phyloP scores from a whole-genome alignment of 2,888 invertebrate species.

The Cantharis lateralis region DNA sequence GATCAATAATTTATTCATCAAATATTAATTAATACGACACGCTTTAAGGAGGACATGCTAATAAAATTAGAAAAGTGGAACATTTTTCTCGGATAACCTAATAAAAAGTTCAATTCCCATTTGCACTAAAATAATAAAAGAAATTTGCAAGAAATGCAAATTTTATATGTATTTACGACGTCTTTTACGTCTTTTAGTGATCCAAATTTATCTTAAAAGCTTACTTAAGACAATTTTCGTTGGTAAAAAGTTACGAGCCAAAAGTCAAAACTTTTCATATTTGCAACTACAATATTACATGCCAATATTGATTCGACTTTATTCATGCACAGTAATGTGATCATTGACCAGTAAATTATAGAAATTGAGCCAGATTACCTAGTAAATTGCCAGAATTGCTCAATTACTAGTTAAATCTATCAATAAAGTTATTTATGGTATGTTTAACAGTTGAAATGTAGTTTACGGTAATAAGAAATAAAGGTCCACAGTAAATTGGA shows the following conservation, averaged over 20 bases:
- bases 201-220: background rate
- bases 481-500: background rate
- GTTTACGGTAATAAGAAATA: conserved; percentile 11
- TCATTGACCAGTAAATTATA: conserved; percentile 20
- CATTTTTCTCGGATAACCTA: background rate
- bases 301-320: conserved; percentile 18
- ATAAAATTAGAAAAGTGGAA: background rate
- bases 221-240: background rate
- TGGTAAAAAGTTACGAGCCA: background rate
- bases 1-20: conserved; percentile 1
- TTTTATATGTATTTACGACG: background rate
- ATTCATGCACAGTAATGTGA: conserved; percentile 11
- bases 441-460: conserved; percentile 1
- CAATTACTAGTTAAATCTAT: conserved; percentile 23
- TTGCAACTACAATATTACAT: background rate
- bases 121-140: background rate
- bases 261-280: background rate
- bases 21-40: background rate
- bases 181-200: background rate
- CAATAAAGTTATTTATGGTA: conserved; percentile 11
- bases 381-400: conserved; percentile 24
- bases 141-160: background rate
- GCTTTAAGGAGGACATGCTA: background rate
- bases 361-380: conserved; percentile 20
- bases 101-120: background rate